phyloP scores from a whole-genome alignment of 2,888 invertebrate species.

The Pachymerium ferrugineum region DNA sequence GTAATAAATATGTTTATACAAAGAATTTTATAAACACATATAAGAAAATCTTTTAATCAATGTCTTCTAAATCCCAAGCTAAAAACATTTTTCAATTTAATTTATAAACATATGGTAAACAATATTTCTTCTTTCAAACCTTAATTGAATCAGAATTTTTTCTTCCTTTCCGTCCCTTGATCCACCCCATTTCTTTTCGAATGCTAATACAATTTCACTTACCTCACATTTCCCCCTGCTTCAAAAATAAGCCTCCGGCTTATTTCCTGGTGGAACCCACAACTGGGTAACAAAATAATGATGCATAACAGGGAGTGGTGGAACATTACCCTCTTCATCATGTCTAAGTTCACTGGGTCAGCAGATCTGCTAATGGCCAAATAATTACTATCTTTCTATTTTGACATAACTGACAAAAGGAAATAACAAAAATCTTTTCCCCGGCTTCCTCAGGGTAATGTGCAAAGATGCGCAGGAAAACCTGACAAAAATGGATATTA shows the following conservation, averaged over 20 bases:
- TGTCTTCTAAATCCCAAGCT: background rate
- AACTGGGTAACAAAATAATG: conserved; percentile 6
- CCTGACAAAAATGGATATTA: too few relatives aligned
- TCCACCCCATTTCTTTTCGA: too few relatives aligned
- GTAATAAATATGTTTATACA: too few relatives aligned
- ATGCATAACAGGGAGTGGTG: conserved; percentile 14
- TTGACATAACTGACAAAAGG: background rate
- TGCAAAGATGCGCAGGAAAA: too few relatives aligned
- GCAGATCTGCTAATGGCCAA: background rate
- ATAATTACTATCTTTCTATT: background rate
- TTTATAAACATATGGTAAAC: background rate
- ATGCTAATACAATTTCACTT: too few relatives aligned
- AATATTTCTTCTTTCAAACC: background rate
- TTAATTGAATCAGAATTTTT: background rate
- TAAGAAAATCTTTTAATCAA: background rate
- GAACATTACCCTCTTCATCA: conserved; percentile 5
- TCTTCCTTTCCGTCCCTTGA: too few relatives aligned
- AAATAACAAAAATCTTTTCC: background rate
- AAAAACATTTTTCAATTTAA: background rate
- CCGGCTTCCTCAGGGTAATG: too few relatives aligned
- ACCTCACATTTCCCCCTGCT: background rate
- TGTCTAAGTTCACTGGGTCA: background rate
- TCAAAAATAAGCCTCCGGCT: background rate
- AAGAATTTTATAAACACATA: too few relatives aligned
- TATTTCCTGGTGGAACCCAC: background rate